Evolutionary conservation across 2,797 vertebrate genomes (phyloP).

Genomic region (Chanos chanos): DNA sequence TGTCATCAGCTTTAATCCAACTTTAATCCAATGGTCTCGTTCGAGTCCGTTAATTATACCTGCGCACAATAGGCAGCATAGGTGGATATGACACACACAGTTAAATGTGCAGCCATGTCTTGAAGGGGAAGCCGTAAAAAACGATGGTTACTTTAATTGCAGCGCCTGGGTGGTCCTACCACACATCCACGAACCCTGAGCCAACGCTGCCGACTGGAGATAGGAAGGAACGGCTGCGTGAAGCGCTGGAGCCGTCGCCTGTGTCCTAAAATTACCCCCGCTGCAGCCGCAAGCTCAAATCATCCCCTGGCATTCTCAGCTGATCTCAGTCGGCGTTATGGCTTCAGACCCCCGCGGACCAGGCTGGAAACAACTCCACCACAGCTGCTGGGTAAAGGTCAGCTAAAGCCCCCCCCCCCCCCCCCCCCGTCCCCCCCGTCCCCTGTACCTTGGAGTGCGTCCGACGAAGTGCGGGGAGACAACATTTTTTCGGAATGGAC

Average conservation of each 20-base stretch:
- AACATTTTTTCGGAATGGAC: too few relatives aligned
- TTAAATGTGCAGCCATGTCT: slow-evolving; percentile 6
- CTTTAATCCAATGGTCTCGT: too few relatives aligned
- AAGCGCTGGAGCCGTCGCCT: neutral
- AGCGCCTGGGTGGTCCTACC: slow-evolving; percentile 32
- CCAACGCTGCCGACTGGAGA: slow-evolving; percentile 10
- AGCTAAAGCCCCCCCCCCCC: too few relatives aligned
- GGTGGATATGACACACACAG: slow-evolving; percentile 21
- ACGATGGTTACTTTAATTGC: slow-evolving; percentile 30
- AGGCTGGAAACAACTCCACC: too few relatives aligned
- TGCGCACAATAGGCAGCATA: too few relatives aligned
- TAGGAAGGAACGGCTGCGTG: neutral
- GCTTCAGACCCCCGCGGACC: neutral
- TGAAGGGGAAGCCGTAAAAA: slow-evolving; percentile 18
- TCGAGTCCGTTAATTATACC: too few relatives aligned
- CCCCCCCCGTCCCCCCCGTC: too few relatives aligned
- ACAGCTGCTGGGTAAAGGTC: too few relatives aligned
- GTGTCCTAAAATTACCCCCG: neutral
- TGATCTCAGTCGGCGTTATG: slow-evolving; percentile 14
- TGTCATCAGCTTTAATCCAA: too few relatives aligned
- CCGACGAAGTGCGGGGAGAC: too few relatives aligned
- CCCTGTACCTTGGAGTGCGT: too few relatives aligned
- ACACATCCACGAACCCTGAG: neutral
- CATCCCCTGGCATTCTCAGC: slow-evolving; percentile 13
- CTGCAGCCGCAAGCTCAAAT: neutral